Evolutionary conservation across 2,797 vertebrate genomes (phyloP).

Genomic region (Microcaecilia unicolor): DNA sequence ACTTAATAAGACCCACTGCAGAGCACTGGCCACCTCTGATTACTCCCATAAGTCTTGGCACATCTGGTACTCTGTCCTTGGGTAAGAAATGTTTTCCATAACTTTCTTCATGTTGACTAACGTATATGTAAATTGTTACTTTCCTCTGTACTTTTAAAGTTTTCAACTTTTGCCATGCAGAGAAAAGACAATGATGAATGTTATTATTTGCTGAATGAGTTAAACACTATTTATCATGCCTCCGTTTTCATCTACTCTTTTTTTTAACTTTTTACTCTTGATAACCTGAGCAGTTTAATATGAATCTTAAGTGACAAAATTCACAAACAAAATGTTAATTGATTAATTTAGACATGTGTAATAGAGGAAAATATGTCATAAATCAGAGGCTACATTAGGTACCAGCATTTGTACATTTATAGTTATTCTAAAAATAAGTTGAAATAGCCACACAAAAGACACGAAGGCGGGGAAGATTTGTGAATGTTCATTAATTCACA

Average conservation of each 20-base stretch:
- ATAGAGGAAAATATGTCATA: too few relatives aligned
- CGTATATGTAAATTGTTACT: conserved; percentile 63
- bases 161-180: too few relatives aligned
- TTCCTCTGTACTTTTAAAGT: conserved; percentile 35
- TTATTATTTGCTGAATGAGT: conserved; percentile 41
- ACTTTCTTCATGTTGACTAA: conserved; percentile 76
- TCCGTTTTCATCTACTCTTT: conserved; percentile 13
- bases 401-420: too few relatives aligned
- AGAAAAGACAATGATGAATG: too few relatives aligned
- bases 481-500: too few relatives aligned
- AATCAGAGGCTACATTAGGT: too few relatives aligned
- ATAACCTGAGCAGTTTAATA: conserved; percentile 13
- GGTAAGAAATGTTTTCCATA: conserved; percentile 94
- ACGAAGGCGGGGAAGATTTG: too few relatives aligned
- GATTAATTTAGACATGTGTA: too few relatives aligned
- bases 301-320: too few relatives aligned
- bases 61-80: conserved; percentile 90
- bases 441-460: too few relatives aligned
- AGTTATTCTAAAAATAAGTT: too few relatives aligned
- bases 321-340: too few relatives aligned
- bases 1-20: conserved; percentile 93
- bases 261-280: conserved; percentile 36
- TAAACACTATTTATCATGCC: conserved; percentile 41
- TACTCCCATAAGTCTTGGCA: conserved; percentile 97
- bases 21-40: conserved; percentile 92